Base-by-base conservation (phyloP, 37 sponge, comb jelly and placozoan genomes). In the Mnemiopsis leidyi region DNA sequence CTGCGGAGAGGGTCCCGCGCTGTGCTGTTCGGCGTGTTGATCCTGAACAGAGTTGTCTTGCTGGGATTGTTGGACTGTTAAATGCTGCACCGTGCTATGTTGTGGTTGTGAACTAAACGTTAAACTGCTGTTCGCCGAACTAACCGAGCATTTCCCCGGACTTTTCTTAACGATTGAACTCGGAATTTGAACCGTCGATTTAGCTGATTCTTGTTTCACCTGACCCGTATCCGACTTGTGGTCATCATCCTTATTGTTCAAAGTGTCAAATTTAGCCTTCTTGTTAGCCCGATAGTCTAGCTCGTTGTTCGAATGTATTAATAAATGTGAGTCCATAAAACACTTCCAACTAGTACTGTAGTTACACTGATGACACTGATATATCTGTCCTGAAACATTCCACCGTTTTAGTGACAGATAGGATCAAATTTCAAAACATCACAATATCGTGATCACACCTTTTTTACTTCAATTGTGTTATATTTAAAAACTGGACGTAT, bases 241-340 rank as follows among this genome's bases (percentile, higher is more conserved):
- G 21, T 69, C 73, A 69, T 21, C 24, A 3, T 69, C 73, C n/a
- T 69, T 25, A 21, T 69, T 69, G 73, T 28, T 69, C 21, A 69
- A 5, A 71, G 25, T 28, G 30, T 71, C 75, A 71, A 71, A n/a
- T 29, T 79, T 79, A 30, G 82, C 82, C 82, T 79, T 79, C 36
- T 79, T 79, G 21, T 79, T 79, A 2, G 29, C 21, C 36, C 82
- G 2, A 23, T 79, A 79, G 38, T 79, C 82, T 9, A 79, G 82
- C 29, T 79, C 82, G 21, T 79, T 79, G 32, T 29, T 79, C 2
- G 82, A 79, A 21, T 79, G 82, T 36, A 79, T 79, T 1, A 79
- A 29, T 1, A 34, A 29, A 36, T 79, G 82, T 16, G 82, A 79
- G 82, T 79, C 82, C 82, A 79, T 79, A 36, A 79, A 79, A 32